phyloP scores from a whole-genome alignment of 2,797 vertebrate genomes.

The Enteromius anoplus region DNA sequence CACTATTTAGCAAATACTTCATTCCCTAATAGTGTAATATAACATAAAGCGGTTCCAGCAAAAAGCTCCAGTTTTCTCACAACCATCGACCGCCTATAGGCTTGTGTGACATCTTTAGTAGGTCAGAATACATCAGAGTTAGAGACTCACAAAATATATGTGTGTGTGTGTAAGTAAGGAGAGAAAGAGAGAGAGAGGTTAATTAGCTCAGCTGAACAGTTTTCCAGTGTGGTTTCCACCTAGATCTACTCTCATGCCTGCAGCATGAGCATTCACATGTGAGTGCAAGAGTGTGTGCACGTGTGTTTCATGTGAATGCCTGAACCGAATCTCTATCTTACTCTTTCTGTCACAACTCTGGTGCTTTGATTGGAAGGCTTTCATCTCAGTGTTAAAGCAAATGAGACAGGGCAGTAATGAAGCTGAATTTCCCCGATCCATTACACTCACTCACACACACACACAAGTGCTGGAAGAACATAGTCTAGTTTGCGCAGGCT shows the following conservation, averaged over 20 bases:
- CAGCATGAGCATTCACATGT: background rate
- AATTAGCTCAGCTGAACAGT: constrained; percentile 44
- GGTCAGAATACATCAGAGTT: constrained; percentile 34
- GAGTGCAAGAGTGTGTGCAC: background rate
- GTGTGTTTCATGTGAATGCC: background rate
- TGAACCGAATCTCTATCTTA: constrained; percentile 8
- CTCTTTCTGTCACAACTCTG: constrained; percentile 23
- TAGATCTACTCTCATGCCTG: constrained; percentile 18
- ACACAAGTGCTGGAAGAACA: background rate
- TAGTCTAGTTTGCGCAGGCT: background rate
- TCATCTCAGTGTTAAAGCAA: constrained; percentile 36
- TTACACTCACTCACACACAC: background rate
- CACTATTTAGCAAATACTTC: constrained; percentile 25
- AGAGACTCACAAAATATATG: background rate
- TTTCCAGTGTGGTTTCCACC: constrained; percentile 19
- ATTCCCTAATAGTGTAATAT: constrained; percentile 30
- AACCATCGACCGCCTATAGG: constrained; percentile 13
- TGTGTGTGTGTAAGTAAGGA: background rate
- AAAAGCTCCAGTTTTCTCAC: constrained; percentile 1
- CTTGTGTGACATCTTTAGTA: constrained; percentile 43
- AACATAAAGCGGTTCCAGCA: constrained; percentile 11
- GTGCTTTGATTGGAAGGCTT: constrained; percentile 38
- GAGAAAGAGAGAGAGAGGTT: background rate
- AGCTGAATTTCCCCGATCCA: background rate
- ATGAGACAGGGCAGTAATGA: constrained; percentile 36